Base-by-base conservation (phyloP, 2,113 vertebrate genomes). In the Micromys minutus region DNA sequence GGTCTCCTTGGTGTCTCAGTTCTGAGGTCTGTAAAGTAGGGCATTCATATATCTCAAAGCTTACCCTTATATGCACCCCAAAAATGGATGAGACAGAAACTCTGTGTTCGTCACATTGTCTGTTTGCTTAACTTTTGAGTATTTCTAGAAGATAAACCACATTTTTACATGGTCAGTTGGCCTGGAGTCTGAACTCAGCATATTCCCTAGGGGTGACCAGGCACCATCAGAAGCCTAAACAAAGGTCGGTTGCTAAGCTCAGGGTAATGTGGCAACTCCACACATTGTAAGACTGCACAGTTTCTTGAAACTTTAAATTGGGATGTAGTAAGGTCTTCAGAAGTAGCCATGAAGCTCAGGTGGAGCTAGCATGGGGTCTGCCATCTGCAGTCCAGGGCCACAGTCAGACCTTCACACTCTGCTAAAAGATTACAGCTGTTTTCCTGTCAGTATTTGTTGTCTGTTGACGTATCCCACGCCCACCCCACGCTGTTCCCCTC, bases 61-160 rank as follows among this genome's bases (percentile, higher is more conserved):
- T 79, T 87, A 69, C 13, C 85, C 52, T 90, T 13, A 17, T 63
- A 5, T 29, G 9, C 13, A 9, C 21, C 16, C 16, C 8, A 69
- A 39, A 50, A 36, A 34, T 22, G 39, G 7, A 26, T 63, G 42
- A 17, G 76, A 71, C 52, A 55, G 61, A 69, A 79, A 45, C 31
- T 77, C 26, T 10, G 75, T 6, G 6, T 17, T 94, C n/a, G 71
- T 26, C 1, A 9, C 57, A 34, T 13, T 45, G 76, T 76, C 85
- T 74, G 29, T 22, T 4, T 7, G 6, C 12, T 42, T 69, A 71
- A 67, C 17, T 12, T 84, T n/a, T 59, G 45, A 57, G 81, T 89
- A 19, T 80, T 95, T 57, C 77, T 42, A 59, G 87, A 96, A n/a
- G 15, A 5, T 69, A 90, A 97, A 45, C 39, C 26, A 22, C 50